Conservation (phyloP, 2,797 vertebrate genomes). For the Orientallactaga sibirica region DNA sequence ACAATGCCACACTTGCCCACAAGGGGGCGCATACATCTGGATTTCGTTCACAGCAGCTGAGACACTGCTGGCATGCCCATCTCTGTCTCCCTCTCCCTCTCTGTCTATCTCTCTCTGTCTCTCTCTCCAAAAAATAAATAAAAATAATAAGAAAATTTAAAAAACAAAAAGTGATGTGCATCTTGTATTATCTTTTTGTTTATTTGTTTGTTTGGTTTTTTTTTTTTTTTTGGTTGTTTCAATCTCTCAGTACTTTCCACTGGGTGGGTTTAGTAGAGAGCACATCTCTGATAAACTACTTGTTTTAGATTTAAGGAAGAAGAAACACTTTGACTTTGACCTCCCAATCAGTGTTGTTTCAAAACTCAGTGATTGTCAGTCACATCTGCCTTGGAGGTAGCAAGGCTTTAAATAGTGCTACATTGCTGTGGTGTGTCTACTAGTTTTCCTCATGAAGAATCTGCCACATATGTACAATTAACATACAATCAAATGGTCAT, state of each 20-base stretch:
- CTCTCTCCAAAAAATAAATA: too few species aligned
- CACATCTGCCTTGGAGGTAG: neutral
- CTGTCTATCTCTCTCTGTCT: too few species aligned
- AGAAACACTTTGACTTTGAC: neutral
- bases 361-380: neutral
- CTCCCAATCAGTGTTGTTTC: neutral
- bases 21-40: too few species aligned
- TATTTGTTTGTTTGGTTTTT: too few species aligned
- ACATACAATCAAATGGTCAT: constrained; percentile 63
- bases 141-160: too few species aligned
- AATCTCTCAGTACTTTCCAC: neutral
- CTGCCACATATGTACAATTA: neutral
- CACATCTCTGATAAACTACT: neutral
- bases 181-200: neutral
- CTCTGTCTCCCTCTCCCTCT: too few species aligned
- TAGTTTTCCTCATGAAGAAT: neutral
- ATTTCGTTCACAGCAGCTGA: too few species aligned
- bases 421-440: constrained; percentile 13
- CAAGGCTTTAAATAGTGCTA: neutral
- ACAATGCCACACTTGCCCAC: too few species aligned
- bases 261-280: neutral
- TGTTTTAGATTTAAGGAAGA: neutral
- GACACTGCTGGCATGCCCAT: too few species aligned
- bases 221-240: neutral
- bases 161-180: neutral